These are phyloP conservation scores for Gila orcuttii DNA, from an alignment of 2,113 vertebrate species.

Conservation along the genomic window DNA sequence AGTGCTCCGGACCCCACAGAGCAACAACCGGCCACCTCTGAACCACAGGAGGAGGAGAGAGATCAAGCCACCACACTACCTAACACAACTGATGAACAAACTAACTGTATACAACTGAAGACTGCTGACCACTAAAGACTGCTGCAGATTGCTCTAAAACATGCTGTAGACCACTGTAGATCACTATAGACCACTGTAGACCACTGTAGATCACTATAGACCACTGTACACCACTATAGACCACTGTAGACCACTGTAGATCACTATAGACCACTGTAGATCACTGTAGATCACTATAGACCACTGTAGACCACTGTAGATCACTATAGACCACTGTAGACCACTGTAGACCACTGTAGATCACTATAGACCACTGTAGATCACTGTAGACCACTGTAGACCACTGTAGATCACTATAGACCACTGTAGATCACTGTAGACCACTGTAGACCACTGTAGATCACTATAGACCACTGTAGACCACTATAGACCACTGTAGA, in stretches of 20 bases:
- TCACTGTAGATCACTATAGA: not conserved
- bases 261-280: not conserved
- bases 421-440: not conserved
- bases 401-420: not conserved
- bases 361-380: not conserved
- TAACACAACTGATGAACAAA: not conserved
- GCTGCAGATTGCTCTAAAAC: too few species aligned
- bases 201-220: not conserved
- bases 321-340: not conserved
- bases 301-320: not conserved
- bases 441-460: not conserved
- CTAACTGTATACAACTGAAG: not conserved
- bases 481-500: not conserved
- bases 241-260: not conserved
- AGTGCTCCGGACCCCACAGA: not conserved
- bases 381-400: not conserved
- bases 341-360: not conserved
- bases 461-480: rapidly evolving
- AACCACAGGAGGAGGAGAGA: not conserved
- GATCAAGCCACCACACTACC: not conserved
- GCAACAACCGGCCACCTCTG: not conserved
- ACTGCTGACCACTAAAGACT: not conserved
- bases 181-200: not conserved
- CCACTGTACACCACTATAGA: not conserved
- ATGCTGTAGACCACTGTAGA: not conserved